phyloP scores from a whole-genome alignment of 2,113 vertebrate species.

The Eupsittula cactorum region DNA sequence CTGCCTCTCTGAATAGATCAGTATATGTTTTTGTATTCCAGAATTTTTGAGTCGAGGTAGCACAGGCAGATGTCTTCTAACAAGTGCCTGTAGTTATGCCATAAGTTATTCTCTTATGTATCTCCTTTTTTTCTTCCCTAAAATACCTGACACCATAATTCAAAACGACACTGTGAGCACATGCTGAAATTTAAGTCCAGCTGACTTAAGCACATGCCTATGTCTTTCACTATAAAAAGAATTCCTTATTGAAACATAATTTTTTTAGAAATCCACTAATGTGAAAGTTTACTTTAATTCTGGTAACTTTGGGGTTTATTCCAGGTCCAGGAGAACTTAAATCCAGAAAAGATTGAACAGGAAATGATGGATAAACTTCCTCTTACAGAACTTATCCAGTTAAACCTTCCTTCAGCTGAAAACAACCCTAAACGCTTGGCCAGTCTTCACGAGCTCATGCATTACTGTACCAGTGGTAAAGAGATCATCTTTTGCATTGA shows the following conservation, averaged over 20 bases:
- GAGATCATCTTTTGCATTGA: background rate
- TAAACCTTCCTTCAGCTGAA: conserved; percentile 59
- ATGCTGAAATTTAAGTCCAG: background rate
- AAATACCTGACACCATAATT: background rate
- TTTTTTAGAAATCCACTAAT: background rate
- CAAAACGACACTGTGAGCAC: background rate
- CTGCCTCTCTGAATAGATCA: background rate
- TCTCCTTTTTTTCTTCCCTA: background rate
- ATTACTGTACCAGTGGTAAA: conserved; percentile 84
- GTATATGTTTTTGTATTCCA: background rate
- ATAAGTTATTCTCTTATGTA: background rate
- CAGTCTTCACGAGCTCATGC: conserved; percentile 83
- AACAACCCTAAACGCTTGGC: conserved; percentile 69
- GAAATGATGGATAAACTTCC: conserved; percentile 81
- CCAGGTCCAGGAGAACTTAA: conserved; percentile 77
- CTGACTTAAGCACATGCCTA: background rate
- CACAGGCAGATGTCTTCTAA: background rate
- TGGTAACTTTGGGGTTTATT: conserved; percentile 31
- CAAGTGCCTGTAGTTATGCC: background rate
- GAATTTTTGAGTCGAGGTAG: background rate
- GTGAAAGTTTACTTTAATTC: background rate
- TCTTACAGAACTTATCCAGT: conserved; percentile 73
- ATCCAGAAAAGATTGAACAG: conserved; percentile 78
- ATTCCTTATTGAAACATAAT: background rate
- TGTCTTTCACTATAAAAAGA: background rate